These are phyloP conservation scores for Drepana arcuata DNA, from an alignment of 1,140 invertebrate genomes.

Conservation along the genomic window DNA sequence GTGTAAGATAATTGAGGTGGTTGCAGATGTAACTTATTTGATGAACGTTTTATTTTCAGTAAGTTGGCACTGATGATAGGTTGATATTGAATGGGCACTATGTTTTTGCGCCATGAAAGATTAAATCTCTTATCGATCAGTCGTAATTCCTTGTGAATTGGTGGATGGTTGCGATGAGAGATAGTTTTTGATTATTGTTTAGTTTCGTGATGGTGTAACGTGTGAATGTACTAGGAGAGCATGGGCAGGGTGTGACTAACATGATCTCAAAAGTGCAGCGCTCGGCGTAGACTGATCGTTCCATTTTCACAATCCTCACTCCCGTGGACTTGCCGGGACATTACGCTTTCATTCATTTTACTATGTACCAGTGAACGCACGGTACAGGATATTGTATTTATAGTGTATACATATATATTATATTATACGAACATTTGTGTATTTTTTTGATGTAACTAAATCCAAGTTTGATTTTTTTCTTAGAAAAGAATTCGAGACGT, in stretches of 20 bases:
- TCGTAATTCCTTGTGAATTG: too few relatives aligned
- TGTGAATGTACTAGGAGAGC: constrained; percentile 4
- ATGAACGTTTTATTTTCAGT: too few relatives aligned
- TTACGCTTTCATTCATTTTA: constrained; percentile 51
- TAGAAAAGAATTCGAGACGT: constrained; percentile 66
- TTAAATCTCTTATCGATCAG: too few relatives aligned
- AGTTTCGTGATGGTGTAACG: constrained; percentile 7
- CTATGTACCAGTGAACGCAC: constrained; percentile 33
- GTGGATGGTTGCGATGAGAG: too few relatives aligned
- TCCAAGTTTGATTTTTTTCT: constrained; percentile 66
- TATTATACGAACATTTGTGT: constrained; percentile 56
- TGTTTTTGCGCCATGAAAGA: too few relatives aligned
- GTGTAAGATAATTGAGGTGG: too few relatives aligned
- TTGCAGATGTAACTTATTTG: too few relatives aligned
- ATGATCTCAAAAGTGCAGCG: constrained; percentile 30
- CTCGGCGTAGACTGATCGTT: constrained; percentile 29
- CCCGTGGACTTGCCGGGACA: constrained; percentile 16
- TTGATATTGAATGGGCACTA: too few relatives aligned
- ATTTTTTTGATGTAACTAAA: constrained; percentile 69
- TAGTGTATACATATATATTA: constrained; percentile 52
- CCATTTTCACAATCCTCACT: constrained; percentile 14
- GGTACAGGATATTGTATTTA: constrained; percentile 49
- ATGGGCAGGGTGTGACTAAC: constrained; percentile 10
- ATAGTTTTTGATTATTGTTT: neutral
- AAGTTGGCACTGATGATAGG: too few relatives aligned